These are phyloP conservation scores for Ctenosaura bakeri DNA, from an alignment of 2,797 vertebrate species.

Conservation along the genomic window DNA sequence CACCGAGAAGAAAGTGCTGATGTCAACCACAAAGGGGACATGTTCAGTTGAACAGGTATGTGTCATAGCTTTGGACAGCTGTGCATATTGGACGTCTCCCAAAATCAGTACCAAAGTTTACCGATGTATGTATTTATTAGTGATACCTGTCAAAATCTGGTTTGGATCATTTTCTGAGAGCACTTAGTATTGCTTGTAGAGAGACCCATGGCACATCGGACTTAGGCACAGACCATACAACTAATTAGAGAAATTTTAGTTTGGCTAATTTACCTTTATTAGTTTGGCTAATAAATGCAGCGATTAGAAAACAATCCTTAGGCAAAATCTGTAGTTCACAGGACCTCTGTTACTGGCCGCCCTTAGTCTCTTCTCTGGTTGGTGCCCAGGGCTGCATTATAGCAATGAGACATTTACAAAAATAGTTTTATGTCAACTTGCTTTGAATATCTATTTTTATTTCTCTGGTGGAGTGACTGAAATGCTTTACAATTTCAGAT, in stretches of 20 bases:
- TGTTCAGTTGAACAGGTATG: constrained; percentile 90
- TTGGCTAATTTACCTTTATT: too few relatives aligned
- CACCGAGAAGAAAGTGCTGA: constrained; percentile 84
- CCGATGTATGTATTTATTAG: too few relatives aligned
- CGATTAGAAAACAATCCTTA: too few relatives aligned
- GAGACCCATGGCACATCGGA: background rate
- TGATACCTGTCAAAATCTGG: background rate
- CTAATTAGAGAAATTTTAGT: too few relatives aligned
- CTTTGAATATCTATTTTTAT: background rate
- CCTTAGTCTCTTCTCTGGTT: background rate
- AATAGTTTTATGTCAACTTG: background rate
- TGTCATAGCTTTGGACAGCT: accelerated
- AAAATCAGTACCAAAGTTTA: background rate
- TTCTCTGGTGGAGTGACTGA: background rate
- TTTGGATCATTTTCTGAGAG: background rate
- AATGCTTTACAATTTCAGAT: background rate
- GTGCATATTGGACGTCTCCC: too few relatives aligned
- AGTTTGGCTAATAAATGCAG: too few relatives aligned
- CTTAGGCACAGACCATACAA: background rate
- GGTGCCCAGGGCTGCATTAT: too few relatives aligned
- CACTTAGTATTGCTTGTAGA: background rate
- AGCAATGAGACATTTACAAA: background rate
- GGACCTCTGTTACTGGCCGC: too few relatives aligned
- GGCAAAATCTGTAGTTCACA: too few relatives aligned
- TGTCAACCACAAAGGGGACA: constrained; percentile 87